phyloP scores from a whole-genome alignment of 2,113 vertebrate genomes.

The Oplegnathus fasciatus region DNA sequence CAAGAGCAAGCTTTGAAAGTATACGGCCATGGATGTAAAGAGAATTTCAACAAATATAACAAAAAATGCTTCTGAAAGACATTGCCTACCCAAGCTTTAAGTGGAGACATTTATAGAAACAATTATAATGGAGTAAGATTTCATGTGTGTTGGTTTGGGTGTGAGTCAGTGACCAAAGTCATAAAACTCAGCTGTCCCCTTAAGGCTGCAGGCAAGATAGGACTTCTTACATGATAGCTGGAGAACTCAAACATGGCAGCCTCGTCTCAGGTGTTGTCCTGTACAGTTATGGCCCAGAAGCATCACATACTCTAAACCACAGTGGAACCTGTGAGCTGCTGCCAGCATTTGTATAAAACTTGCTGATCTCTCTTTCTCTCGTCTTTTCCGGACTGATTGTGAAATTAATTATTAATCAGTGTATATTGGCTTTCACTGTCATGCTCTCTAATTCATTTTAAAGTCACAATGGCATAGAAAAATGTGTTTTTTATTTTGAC shows the following conservation, averaged over 20 bases:
- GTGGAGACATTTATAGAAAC: too few relatives aligned
- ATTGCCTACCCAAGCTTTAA: too few relatives aligned
- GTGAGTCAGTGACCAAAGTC: neutral
- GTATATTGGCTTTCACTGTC: neutral
- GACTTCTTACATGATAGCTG: neutral
- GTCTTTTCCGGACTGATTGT: neutral
- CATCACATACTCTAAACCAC: neutral
- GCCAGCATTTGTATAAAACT: neutral
- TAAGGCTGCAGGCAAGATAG: neutral
- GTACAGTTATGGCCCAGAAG: neutral
- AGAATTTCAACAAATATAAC: too few relatives aligned
- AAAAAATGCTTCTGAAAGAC: too few relatives aligned
- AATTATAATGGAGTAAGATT: neutral
- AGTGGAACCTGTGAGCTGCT: neutral
- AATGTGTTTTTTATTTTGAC: neutral
- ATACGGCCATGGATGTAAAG: too few relatives aligned
- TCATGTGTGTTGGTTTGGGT: neutral
- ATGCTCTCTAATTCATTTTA: too few relatives aligned
- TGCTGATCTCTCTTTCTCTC: neutral
- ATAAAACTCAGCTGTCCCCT: slow-evolving; percentile 17
- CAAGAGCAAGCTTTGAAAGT: too few relatives aligned
- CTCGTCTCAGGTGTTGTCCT: neutral
- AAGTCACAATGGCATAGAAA: neutral
- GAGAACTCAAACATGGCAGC: neutral
- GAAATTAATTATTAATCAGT: neutral